Percentiles rank a stretch among this genome's conserved stretches.
These are phyloP conservation scores for Poeciliopsis prolifica DNA, from an alignment of 2,113 vertebrate genomes.

Conservation along the genomic window DNA sequence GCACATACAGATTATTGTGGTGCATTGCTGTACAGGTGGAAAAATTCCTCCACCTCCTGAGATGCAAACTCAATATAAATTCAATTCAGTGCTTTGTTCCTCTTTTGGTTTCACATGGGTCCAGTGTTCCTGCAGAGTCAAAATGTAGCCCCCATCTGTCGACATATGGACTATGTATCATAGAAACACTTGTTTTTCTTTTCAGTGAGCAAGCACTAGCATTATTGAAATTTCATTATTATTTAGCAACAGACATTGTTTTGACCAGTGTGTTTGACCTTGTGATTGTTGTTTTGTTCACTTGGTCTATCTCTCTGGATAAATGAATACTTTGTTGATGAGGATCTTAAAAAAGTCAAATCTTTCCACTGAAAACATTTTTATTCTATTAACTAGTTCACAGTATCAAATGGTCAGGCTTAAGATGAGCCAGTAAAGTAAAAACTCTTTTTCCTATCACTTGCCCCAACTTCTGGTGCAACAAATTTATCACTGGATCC, in stretches of 20 bases:
- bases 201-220: conserved; percentile 7
- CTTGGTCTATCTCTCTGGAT: not conserved
- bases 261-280: conserved; percentile 2
- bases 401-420: too few species aligned
- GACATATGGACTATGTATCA: not conserved
- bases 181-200: conserved; percentile 28
- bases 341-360: too few species aligned
- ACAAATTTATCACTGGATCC: too few species aligned
- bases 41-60: conserved; percentile 2
- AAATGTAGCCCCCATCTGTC: conserved; percentile 20
- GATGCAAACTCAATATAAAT: conserved; percentile 17
- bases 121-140: conserved; percentile 24
- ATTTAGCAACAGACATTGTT: conserved; percentile 16
- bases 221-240: conserved; percentile 27
- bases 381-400: too few species aligned
- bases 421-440: too few species aligned
- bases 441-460: too few species aligned
- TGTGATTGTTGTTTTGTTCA: not conserved
- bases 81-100: not conserved
- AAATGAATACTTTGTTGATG: not conserved
- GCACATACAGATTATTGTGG: not conserved
- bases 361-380: too few species aligned
- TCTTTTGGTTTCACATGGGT: conserved; percentile 17
- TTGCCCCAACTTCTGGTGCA: too few species aligned
- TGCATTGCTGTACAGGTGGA: conserved; percentile 1